Evolutionary conservation across 2,797 vertebrate genomes (phyloP).

Genomic region (Heliangelus exortis): DNA sequence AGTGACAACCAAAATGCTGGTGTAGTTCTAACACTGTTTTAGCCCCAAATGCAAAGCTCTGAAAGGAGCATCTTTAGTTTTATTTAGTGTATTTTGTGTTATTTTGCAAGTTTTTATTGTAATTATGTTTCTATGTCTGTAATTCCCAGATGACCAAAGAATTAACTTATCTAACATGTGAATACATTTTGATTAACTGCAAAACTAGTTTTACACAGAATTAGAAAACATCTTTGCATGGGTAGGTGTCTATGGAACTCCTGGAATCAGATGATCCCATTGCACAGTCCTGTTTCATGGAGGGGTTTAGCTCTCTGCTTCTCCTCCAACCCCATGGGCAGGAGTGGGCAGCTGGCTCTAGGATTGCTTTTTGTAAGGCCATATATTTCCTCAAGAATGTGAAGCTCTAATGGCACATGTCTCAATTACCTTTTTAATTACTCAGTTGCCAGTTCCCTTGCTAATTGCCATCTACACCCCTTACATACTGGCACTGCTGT

Average conservation of each 20-base stretch:
- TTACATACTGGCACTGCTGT: rapidly evolving
- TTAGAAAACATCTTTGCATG: background rate
- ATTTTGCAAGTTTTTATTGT: background rate
- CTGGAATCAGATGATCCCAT: background rate
- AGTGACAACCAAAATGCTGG: background rate
- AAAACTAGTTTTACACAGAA: background rate
- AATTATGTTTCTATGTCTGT: background rate
- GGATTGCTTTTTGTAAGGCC: background rate
- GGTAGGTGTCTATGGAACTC: rapidly evolving
- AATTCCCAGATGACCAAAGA: background rate
- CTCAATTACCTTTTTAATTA: background rate
- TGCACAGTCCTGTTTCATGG: background rate
- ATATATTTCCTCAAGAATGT: background rate
- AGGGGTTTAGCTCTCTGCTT: background rate
- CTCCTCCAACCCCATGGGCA: background rate
- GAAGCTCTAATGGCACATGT: background rate
- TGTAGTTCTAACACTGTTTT: background rate
- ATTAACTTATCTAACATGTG: background rate
- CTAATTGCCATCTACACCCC: background rate
- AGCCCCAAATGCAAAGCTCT: background rate
- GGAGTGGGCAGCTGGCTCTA: background rate
- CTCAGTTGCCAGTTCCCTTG: background rate
- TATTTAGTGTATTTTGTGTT: background rate
- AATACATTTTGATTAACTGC: background rate
- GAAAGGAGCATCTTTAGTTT: background rate